These are phyloP conservation scores for Myzus persicae DNA, from an alignment of 1,140 invertebrate species.

Conservation along the genomic window DNA sequence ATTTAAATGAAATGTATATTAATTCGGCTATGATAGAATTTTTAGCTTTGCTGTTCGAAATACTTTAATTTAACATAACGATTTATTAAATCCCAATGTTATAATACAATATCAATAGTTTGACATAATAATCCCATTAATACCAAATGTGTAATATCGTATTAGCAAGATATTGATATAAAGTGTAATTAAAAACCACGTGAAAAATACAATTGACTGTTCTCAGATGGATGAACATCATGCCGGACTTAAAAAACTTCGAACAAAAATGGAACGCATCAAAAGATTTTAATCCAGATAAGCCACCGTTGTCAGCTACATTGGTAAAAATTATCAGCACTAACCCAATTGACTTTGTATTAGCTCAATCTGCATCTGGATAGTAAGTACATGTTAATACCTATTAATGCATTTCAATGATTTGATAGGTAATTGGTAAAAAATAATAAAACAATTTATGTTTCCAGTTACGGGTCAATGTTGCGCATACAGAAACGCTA, in stretches of 20 bases:
- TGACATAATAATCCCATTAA: background rate
- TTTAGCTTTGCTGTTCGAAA: background rate
- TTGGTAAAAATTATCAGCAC: slow-evolving; percentile 70
- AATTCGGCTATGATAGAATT: background rate
- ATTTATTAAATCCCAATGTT: background rate
- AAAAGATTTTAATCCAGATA: slow-evolving; percentile 60
- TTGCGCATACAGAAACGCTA: slow-evolving; percentile 89
- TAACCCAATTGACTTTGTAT: slow-evolving; percentile 68
- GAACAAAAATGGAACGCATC: slow-evolving; percentile 65
- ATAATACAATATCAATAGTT: no score
- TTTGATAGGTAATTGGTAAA: background rate
- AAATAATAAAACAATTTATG: background rate
- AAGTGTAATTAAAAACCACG: background rate
- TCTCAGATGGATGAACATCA: slow-evolving; percentile 73
- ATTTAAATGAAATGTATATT: background rate
- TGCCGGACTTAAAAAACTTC: slow-evolving; percentile 80
- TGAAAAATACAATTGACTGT: slow-evolving; percentile 2
- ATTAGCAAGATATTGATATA: background rate
- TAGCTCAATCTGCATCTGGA: slow-evolving; percentile 76
- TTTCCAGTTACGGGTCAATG: slow-evolving; percentile 81
- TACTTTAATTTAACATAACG: background rate
- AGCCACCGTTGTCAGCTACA: slow-evolving; percentile 66
- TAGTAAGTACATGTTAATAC: slow-evolving; percentile 65
- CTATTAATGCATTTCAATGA: background rate
- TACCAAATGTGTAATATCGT: background rate